A percentile compares a stretch with the other conserved stretches of the same genome.
These are phyloP conservation scores for Orgyia antiqua DNA, from an alignment of 2,888 invertebrate genomes.

Conservation along the genomic window DNA sequence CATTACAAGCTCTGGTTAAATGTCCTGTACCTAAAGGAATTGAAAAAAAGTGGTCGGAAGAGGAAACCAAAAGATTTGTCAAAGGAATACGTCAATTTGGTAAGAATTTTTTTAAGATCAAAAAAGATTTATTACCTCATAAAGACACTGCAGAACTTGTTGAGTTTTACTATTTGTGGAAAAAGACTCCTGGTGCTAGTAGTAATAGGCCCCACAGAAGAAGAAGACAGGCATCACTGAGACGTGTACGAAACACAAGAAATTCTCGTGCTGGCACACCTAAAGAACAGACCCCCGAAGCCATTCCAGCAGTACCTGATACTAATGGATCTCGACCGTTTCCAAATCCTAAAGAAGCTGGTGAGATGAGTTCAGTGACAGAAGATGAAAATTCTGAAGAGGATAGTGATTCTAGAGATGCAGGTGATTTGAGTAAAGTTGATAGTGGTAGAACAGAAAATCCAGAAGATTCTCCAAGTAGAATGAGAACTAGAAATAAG, in stretches of 20 bases:
- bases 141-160: slow-evolving; percentile 98
- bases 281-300: slow-evolving; percentile 84
- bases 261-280: slow-evolving; percentile 90
- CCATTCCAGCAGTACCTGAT: slow-evolving; percentile 68
- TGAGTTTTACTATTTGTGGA: slow-evolving; percentile 99
- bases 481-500: slow-evolving; percentile 92
- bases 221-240: slow-evolving; percentile 90
- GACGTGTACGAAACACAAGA: slow-evolving; percentile 92
- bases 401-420: slow-evolving; percentile 95
- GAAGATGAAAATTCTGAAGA: slow-evolving; percentile 96
- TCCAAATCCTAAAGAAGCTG: slow-evolving; percentile 82
- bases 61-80: slow-evolving; percentile 98
- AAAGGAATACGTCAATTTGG: slow-evolving; percentile 99
- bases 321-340: slow-evolving; percentile 79
- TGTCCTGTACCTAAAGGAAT: slow-evolving; percentile 98
- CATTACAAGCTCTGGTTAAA: slow-evolving; percentile 96
- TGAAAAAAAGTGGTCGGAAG: slow-evolving; percentile 98
- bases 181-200: slow-evolving; percentile 98
- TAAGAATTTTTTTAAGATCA: slow-evolving; percentile 98
- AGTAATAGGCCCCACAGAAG: slow-evolving; percentile 96
- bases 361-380: slow-evolving; percentile 88
- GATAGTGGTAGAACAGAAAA: slow-evolving; percentile 86
- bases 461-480: slow-evolving; percentile 90
- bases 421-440: slow-evolving; percentile 88
- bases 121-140: slow-evolving; percentile 96